Evolutionary conservation across 2,797 vertebrate genomes (phyloP), one percentile per base, ranked within the genome.

Genomic region (Muraenolepis orangiensis): DNA sequence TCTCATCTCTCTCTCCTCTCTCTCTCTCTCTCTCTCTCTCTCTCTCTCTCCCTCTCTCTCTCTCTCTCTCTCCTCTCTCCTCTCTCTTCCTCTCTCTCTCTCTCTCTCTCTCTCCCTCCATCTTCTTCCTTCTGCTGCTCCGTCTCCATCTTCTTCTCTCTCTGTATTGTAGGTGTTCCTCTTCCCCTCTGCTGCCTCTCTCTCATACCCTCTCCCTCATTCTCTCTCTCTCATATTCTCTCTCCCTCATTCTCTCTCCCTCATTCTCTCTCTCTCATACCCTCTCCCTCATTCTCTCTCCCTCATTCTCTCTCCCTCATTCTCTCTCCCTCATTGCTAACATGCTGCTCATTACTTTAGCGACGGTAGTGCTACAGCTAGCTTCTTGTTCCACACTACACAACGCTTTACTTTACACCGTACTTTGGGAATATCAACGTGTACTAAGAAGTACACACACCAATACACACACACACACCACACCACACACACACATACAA

Each of bases 301-400:
- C 77, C 77, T 78, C n/a, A n/a, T n/a, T n/a, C 0, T 72, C 74
- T 72, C 46, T 6, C 66, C 29, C 26, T 73, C 13, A 28, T 71
- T 16, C 29, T 26, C 46, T 74, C 23, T 28, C 26, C 70, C 75
- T 69, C 72, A 66, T 74, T 77, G 78, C 81, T 89, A 88, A 90
- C 89, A 88, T 90, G 80, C 84, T 86, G 80, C 87, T 91, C 90
- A 90, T 91, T 91, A 90, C 84, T 91, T 89, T 92, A 91, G 32
- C 32, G 32, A 8, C 32, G 32, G 32, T 8, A 8, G 32, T 34
- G 87, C 84, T 80, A 74, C 81, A 80, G 77, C 78, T 77, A 79
- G 85, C 83, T 85, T 68, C 79, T 83, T 88, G 88, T 86, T 90
- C 81, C 71, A 26, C 26, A 90, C 77, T 82, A 85, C 82, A 80